These are phyloP conservation scores for Malurus elegans DNA, from an alignment of 2,113 vertebrate species.

Conservation along the genomic window DNA sequence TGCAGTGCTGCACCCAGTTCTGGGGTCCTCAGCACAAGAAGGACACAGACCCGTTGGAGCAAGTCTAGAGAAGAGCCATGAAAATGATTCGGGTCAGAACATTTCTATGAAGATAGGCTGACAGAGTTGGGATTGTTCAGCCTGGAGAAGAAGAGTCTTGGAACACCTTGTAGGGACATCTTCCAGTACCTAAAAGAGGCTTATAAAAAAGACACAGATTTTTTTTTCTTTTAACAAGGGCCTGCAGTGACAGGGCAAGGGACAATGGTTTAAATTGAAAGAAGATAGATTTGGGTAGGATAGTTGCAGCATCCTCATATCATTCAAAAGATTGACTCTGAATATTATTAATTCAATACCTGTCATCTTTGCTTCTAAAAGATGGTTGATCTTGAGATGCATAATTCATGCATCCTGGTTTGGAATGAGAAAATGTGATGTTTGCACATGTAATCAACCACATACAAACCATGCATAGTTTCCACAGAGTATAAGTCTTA, in stretches of 20 bases:
- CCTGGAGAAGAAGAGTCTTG: neutral
- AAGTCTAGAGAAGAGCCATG: neutral
- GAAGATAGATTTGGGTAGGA: neutral
- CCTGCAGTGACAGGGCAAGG: neutral
- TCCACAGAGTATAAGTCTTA: neutral
- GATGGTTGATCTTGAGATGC: neutral
- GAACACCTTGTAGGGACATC: neutral
- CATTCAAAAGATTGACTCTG: neutral
- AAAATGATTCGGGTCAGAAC: neutral
- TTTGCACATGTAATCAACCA: neutral
- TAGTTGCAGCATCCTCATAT: neutral
- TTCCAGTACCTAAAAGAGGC: neutral
- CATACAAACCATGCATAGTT: neutral
- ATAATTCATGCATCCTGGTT: neutral
- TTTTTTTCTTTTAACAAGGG: neutral
- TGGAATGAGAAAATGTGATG: neutral
- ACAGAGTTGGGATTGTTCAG: neutral
- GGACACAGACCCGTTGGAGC: neutral
- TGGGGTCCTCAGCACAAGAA: fast-evolving
- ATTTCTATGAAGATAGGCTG: neutral
- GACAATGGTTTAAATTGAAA: neutral
- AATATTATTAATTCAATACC: neutral
- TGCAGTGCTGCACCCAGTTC: neutral
- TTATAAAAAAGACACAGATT: neutral
- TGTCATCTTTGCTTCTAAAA: neutral